Evolutionary conservation across 2,888 invertebrate species (phyloP), one percentile per base, ranked within the genome.

Genomic region (Andrena marginata): DNA sequence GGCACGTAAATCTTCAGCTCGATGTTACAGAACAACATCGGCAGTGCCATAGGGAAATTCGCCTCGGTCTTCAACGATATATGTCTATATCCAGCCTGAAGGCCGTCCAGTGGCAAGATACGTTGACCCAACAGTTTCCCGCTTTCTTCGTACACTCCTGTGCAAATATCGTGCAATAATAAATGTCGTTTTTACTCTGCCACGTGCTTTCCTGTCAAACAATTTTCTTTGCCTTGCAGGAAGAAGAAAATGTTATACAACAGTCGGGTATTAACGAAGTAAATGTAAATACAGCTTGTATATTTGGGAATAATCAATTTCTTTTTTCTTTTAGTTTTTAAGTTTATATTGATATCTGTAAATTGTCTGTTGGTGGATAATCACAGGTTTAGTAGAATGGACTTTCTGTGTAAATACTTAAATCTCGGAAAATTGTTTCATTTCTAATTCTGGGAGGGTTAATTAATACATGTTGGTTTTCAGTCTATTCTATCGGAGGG

Each of bases 1-100:
- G 97, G 97, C 13, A 97, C 96, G 92, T 97, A 97, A 80, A 97
- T 97, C 92, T 96, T 96, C 79, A 97, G 94, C 87, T 96, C 96
- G 86, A 97, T 96, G 89, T 96, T 95, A 89, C 96, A 96, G 93
- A 97, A 97, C 20, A 97, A 94, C 94, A 96, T 96, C 1, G 97
- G 96, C 79, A 96, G 92, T 6, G 96, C 96, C 94, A 96, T 95
- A 4, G 96, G 96, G 90, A 96, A 96, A 92, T 97, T 97, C 26
- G 96, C 96, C 92, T 97, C 97, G 1, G 96, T 96, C 80, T 97
- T 94, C 64, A 97, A 93, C 2, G 96, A 96, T 80, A 97, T 96
- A 91, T 97, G 96, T 35, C 97, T 94, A 90, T 96, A 97, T 35
- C 96, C 96, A 13, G 96, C 96, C 92, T 96, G 96, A 65, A 97